These are phyloP conservation scores for Cyphomyrmex costatus DNA, from an alignment of 1,140 invertebrate species.

Conservation along the genomic window DNA sequence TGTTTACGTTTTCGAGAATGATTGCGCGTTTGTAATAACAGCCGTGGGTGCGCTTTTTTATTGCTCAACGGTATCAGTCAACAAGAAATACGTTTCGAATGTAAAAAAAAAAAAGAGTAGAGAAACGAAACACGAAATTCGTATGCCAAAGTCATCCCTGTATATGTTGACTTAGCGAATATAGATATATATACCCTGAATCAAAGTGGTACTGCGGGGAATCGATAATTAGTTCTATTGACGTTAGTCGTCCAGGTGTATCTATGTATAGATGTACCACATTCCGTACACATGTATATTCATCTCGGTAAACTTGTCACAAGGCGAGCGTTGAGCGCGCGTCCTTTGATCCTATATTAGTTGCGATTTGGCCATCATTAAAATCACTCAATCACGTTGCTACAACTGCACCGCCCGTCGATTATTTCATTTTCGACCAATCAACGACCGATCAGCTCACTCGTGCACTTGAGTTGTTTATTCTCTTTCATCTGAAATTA, in stretches of 20 bases:
- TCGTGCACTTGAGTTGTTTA: slow-evolving; percentile 37
- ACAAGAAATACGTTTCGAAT: slow-evolving; percentile 48
- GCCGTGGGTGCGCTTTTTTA: slow-evolving; percentile 51
- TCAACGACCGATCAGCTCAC: slow-evolving; percentile 2
- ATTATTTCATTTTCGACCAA: slow-evolving; percentile 54
- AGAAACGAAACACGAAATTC: slow-evolving; percentile 45
- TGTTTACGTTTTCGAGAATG: slow-evolving; percentile 64
- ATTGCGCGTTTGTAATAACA: slow-evolving; percentile 63
- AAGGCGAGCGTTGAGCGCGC: slow-evolving; percentile 45
- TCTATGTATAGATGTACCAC: neutral
- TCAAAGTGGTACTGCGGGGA: slow-evolving; percentile 13
- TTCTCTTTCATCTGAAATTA: slow-evolving; percentile 11
- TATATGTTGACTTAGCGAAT: slow-evolving; percentile 58
- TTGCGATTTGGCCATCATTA: slow-evolving; percentile 32
- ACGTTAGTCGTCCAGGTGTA: slow-evolving; percentile 52
- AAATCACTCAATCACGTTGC: slow-evolving; percentile 31
- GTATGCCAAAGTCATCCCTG: slow-evolving; percentile 25
- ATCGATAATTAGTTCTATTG: slow-evolving; percentile 70
- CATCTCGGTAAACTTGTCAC: slow-evolving; percentile 49
- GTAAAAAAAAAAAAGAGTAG: slow-evolving; percentile 19
- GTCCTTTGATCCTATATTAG: slow-evolving; percentile 61
- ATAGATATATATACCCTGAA: neutral
- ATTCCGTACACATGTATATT: slow-evolving; percentile 14
- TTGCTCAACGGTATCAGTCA: slow-evolving; percentile 58
- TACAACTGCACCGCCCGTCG: neutral